Base-by-base conservation (phyloP, 2,113 vertebrate species). In the Passer montanus region DNA sequence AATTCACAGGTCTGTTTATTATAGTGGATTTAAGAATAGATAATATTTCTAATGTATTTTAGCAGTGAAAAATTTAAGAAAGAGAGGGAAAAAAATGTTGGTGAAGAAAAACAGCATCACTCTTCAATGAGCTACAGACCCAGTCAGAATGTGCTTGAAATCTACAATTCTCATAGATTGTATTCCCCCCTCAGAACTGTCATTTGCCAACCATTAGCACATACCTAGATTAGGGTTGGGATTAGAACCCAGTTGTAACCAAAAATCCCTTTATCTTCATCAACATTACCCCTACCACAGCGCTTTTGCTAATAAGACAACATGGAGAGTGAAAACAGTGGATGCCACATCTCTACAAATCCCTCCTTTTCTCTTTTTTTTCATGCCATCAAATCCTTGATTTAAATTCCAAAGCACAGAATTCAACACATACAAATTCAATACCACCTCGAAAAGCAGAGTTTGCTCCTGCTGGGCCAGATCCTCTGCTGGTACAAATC, bases 401-500 rank as follows among this genome's bases (percentile, higher is more conserved):
- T 86, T 97, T 93, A 59, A 50, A 79, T 85, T 94, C 85, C 60
- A 52, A 90, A 92, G 68, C 79, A 88, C 63, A 88, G 68, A 88
- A 83, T 80, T 59, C 72, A 85, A 56, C 78, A 72, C 63, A 49
- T 23, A 83, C 33, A 89, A 93, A 88, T 63, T 73, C 72, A 85
- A 85, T n/a, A 52, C 43, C 23, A 56, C 33, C 39, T 67, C 1
- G 0, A 87, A 68, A 92, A 79, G 69, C 43, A 30, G 86, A 64
- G 49, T 87, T 91, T 87, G 49, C 39, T 89, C 66, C 73, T 96
- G 3, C 49, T 75, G 74, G 81, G 81, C 95, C 93, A 91, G 89
- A 84, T 91, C 87, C 66, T 95, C 62, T 75, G 39, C 66, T 58
- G 84, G 75, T 55, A 87, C 50, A 82, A 72, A 96, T 95, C 96